phyloP scores from a whole-genome alignment of 2,888 invertebrate genomes.

The Ametastegia equiseti region DNA sequence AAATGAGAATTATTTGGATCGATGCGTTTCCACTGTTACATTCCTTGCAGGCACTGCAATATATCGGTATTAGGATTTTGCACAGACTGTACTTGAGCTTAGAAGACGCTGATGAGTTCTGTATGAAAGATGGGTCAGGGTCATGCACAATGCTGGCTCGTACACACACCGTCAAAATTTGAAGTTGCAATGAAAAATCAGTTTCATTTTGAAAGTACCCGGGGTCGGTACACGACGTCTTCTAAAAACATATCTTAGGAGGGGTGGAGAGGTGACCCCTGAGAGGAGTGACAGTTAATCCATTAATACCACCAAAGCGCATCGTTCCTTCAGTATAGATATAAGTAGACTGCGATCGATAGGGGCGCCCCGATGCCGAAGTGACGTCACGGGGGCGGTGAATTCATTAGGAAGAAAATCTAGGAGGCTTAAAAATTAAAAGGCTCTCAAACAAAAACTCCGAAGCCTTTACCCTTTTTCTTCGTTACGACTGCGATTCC shows the following conservation, averaged over 20 bases:
- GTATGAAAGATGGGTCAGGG: conserved; percentile 71
- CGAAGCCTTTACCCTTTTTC: conserved; percentile 55
- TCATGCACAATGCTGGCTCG: conserved; percentile 64
- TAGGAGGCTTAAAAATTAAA: conserved; percentile 71
- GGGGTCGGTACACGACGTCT: neutral
- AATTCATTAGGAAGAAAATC: conserved; percentile 70
- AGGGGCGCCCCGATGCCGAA: conserved; percentile 56
- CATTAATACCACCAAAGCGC: conserved; percentile 61
- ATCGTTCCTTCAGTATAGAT: conserved; percentile 60
- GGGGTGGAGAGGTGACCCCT: neutral
- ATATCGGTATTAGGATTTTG: conserved; percentile 28
- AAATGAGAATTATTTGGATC: neutral
- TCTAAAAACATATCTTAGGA: neutral
- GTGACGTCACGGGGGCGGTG: conserved; percentile 65
- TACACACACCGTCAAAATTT: conserved; percentile 65
- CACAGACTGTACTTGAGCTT: conserved; percentile 66
- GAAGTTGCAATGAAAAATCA: neutral
- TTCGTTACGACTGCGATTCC: conserved; percentile 62
- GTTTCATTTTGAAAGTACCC: neutral
- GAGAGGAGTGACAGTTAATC: conserved; percentile 54
- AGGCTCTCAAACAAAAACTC: conserved; percentile 71
- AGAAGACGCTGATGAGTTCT: conserved; percentile 69
- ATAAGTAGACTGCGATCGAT: conserved; percentile 65
- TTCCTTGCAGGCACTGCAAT: conserved; percentile 1
- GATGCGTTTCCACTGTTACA: neutral